A percentile compares a stretch with the other conserved stretches of the same genome.
Evolutionary conservation across 2,113 vertebrate genomes (phyloP).

Genomic region (Polypterus senegalus): DNA sequence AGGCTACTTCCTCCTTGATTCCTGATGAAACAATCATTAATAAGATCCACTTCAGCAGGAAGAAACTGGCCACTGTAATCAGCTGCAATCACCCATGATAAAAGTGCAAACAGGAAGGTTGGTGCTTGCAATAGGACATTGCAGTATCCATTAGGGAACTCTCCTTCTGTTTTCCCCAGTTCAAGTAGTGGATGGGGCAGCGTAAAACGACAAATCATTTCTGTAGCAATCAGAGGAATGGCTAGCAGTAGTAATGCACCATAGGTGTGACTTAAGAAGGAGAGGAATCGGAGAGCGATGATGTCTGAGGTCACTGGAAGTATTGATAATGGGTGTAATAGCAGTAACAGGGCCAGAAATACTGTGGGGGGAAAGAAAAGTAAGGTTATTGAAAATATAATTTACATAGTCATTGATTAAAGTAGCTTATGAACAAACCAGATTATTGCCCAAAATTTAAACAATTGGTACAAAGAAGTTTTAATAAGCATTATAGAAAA

Average conservation of each 20-base stretch:
- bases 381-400: not conserved
- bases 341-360: slow-evolving; percentile 36
- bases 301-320: slow-evolving; percentile 21
- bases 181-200: slow-evolving; percentile 4
- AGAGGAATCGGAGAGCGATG: slow-evolving; percentile 46
- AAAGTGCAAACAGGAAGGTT: slow-evolving; percentile 42
- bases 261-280: slow-evolving; percentile 51
- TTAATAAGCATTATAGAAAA: not conserved
- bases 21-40: slow-evolving; percentile 26
- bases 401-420: too few species aligned
- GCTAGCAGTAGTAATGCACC: slow-evolving; percentile 37
- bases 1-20: slow-evolving; percentile 25
- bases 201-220: slow-evolving; percentile 27
- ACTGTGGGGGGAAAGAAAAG: slow-evolving; percentile 26
- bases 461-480: not conserved
- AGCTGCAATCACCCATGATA: slow-evolving; percentile 42
- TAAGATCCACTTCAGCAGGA: slow-evolving; percentile 25
- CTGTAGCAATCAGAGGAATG: slow-evolving; percentile 37
- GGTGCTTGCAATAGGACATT: slow-evolving; percentile 2
- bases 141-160: not conserved
- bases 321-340: slow-evolving; percentile 21
- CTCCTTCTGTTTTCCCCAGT: not conserved
- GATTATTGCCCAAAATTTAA: not conserved
- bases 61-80: slow-evolving; percentile 20
- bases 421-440: not conserved